Percentiles rank a stretch among this genome's conserved stretches.
Evolutionary conservation across 2,797 vertebrate species (phyloP).

Genomic region (Squalus acanthias): DNA sequence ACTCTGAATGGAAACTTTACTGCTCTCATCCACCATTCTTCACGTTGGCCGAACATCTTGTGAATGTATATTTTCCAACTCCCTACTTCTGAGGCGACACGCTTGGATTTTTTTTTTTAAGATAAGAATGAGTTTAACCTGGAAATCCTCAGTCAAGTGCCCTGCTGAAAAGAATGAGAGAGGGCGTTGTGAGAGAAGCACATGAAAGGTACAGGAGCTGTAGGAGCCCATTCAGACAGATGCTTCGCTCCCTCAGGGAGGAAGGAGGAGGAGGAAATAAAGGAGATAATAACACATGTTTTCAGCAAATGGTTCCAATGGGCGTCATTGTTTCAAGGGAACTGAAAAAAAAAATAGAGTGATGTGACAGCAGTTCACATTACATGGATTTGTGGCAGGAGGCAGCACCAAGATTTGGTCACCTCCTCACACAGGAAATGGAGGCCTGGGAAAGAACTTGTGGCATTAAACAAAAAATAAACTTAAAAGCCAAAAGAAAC

Average conservation of each 20-base stretch:
- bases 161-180: conserved; percentile 31
- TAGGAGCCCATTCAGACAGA: conserved; percentile 42
- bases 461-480: conserved; percentile 29
- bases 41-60: conserved; percentile 39
- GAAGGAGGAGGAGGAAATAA: conserved; percentile 48
- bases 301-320: conserved; percentile 44
- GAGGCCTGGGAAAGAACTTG: conserved; percentile 43
- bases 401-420: conserved; percentile 17
- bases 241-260: conserved; percentile 50
- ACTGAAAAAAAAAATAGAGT: conserved; percentile 44
- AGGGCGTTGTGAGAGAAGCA: conserved; percentile 36
- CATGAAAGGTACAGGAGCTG: conserved; percentile 43
- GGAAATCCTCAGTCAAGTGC: conserved; percentile 24
- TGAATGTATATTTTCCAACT: neutral
- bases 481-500: conserved; percentile 26
- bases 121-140: conserved; percentile 34
- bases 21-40: conserved; percentile 40
- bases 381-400: conserved; percentile 46
- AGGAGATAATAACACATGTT: conserved; percentile 48
- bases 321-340: conserved; percentile 43
- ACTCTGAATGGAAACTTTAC: neutral
- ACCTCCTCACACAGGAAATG: conserved; percentile 43
- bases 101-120: neutral
- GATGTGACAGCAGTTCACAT: conserved; percentile 44
- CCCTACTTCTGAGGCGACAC: neutral